phyloP scores from a whole-genome alignment of 2,113 vertebrate genomes.

The Ptilonorhynchus violaceus region DNA sequence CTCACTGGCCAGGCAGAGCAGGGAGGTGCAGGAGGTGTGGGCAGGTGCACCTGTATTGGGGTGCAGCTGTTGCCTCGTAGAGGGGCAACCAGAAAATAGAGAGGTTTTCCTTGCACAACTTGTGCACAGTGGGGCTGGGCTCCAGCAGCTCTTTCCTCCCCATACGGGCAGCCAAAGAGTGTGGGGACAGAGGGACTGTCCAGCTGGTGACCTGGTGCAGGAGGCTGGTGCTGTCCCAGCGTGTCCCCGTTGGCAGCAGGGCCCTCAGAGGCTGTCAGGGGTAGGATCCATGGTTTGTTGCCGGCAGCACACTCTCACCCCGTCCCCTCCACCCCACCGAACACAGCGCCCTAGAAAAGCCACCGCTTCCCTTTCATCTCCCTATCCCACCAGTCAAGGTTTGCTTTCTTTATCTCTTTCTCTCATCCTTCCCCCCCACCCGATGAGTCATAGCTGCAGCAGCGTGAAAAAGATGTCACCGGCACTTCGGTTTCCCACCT shows the following conservation, averaged over 20 bases:
- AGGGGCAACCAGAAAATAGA: neutral
- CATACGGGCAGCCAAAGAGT: rapidly evolving
- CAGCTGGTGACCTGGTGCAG: neutral
- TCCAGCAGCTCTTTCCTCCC: neutral
- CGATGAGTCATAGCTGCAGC: slow-evolving; percentile 56
- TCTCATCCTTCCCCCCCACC: neutral
- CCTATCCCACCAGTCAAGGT: neutral
- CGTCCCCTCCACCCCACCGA: neutral
- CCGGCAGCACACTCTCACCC: neutral
- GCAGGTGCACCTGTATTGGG: neutral
- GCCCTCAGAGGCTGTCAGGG: neutral
- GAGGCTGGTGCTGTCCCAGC: neutral
- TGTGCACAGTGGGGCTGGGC: neutral
- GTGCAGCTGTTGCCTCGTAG: neutral
- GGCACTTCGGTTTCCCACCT: slow-evolving; percentile 31
- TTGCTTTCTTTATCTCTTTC: slow-evolving; percentile 22
- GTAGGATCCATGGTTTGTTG: rapidly evolving
- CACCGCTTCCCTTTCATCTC: neutral
- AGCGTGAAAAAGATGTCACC: slow-evolving; percentile 7
- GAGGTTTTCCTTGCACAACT: neutral
- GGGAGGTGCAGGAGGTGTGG: neutral
- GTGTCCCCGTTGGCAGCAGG: neutral
- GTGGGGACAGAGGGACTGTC: neutral
- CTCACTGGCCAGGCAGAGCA: rapidly evolving
- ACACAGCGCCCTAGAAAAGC: neutral